Percentiles rank a stretch among this genome's conserved stretches.
phyloP scores from a whole-genome alignment of 2,113 vertebrate genomes.

The Clupea harengus region DNA sequence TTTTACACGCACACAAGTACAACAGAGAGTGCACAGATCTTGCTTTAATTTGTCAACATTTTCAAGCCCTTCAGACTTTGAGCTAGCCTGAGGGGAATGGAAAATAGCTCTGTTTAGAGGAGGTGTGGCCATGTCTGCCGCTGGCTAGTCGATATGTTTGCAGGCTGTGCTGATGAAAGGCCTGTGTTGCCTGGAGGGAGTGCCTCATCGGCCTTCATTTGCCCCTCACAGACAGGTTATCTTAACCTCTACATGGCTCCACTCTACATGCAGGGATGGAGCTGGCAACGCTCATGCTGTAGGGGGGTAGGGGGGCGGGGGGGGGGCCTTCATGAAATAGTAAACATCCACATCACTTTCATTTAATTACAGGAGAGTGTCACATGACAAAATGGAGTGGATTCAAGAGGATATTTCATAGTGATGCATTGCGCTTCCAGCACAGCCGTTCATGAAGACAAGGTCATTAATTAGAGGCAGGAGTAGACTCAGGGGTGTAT shows the following conservation, averaged over 20 bases:
- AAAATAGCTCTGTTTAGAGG: not conserved
- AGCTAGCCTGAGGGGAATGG: not conserved
- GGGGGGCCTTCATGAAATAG: not conserved
- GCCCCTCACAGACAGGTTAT: not conserved
- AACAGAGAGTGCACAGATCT: not conserved
- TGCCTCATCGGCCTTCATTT: conserved; percentile 18
- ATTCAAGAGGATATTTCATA: not conserved
- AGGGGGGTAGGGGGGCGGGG: not conserved
- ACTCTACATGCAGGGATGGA: not conserved
- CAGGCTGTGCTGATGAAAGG: not conserved
- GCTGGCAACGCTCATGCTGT: not conserved
- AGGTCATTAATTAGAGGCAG: not conserved
- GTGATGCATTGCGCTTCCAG: not conserved
- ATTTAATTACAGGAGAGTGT: not conserved
- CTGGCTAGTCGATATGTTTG: not conserved
- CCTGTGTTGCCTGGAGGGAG: not conserved
- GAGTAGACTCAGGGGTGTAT: not conserved
- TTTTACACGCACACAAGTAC: not conserved
- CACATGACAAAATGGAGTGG: not conserved
- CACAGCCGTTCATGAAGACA: not conserved
- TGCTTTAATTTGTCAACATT: not conserved
- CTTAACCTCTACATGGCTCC: not conserved
- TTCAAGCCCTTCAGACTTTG: not conserved
- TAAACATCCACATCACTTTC: not conserved
- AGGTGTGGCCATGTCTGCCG: not conserved